A percentile compares a stretch with the other conserved stretches of the same genome.
These are phyloP conservation scores for Ylistrum balloti DNA, from an alignment of 1,140 invertebrate genomes.

Conservation along the genomic window DNA sequence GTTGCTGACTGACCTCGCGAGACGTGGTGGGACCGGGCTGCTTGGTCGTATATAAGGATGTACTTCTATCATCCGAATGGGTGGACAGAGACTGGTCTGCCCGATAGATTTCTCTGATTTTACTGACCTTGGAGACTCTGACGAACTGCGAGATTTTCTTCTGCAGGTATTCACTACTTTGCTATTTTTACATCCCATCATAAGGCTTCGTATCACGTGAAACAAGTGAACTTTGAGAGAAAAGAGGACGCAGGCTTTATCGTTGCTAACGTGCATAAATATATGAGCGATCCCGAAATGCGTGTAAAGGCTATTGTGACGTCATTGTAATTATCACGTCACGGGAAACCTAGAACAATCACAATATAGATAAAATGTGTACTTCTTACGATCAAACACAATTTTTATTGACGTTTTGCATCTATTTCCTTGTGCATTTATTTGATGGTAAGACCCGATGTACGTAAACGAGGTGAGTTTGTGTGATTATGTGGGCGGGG, in stretches of 20 bases:
- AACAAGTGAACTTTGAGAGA: background rate
- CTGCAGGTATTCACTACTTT: background rate
- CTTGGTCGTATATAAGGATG: background rate
- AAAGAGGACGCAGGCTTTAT: background rate
- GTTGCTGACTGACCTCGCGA: slow-evolving; percentile 13
- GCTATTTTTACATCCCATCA: background rate
- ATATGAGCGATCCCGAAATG: background rate
- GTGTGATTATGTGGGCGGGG: too few relatives aligned
- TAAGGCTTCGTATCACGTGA: background rate
- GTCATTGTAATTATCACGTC: background rate
- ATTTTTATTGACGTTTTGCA: too few relatives aligned
- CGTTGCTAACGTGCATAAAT: background rate
- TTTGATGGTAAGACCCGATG: too few relatives aligned
- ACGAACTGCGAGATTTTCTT: background rate
- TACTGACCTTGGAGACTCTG: background rate
- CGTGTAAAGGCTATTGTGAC: background rate
- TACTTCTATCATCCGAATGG: background rate
- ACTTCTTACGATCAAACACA: too few relatives aligned
- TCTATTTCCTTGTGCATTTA: too few relatives aligned
- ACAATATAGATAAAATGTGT: too few relatives aligned
- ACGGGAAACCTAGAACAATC: background rate
- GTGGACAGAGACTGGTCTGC: background rate
- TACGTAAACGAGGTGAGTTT: too few relatives aligned
- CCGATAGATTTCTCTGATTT: background rate
- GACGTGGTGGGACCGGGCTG: background rate